Conservation (phyloP, 2,888 invertebrate genomes). For the Folsomia manolachei region DNA sequence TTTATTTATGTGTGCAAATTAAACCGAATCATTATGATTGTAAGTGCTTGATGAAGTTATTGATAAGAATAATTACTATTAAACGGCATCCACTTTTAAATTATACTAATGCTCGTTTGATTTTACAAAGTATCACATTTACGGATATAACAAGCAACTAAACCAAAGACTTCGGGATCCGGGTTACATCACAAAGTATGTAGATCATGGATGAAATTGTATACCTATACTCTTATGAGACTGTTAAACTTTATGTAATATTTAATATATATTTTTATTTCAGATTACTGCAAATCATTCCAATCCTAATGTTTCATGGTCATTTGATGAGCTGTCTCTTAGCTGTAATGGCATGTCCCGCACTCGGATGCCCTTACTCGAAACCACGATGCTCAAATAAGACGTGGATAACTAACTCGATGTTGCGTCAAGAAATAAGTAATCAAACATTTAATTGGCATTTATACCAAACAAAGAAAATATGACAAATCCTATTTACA, state of each 20-base stretch:
- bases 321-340: neutral
- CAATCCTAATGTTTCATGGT: neutral
- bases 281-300: neutral
- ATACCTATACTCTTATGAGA: too few species aligned
- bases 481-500: too few species aligned
- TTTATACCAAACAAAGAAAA: too few species aligned
- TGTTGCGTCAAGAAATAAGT: neutral
- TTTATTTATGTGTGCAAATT: neutral
- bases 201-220: neutral
- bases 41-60: neutral
- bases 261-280: neutral
- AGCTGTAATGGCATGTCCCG: neutral
- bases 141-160: neutral
- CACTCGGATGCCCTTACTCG: neutral
- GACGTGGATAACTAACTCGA: neutral
- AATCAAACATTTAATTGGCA: neutral
- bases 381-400: neutral
- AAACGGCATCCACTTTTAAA: neutral
- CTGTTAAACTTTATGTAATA: neutral
- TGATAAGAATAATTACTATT: neutral
- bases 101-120: neutral
- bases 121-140: conserved; percentile 3
- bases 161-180: neutral
- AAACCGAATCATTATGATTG: neutral
- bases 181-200: neutral